Base-by-base conservation (phyloP, 2,113 vertebrate genomes). In the Pimephales promelas region DNA sequence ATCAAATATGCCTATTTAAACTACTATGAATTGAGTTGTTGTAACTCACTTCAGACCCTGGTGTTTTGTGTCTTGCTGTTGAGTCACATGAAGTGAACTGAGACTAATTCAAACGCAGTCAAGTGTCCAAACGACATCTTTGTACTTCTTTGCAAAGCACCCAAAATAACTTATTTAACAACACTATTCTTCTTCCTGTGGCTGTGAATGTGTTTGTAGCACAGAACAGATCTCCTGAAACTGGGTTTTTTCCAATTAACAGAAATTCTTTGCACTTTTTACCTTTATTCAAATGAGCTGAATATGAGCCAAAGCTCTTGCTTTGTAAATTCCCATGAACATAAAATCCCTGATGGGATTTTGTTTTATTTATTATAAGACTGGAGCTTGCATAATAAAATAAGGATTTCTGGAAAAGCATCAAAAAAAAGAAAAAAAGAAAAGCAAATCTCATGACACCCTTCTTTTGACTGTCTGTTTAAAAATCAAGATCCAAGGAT, bases 311-410 rank as follows among this genome's bases (percentile, higher is more conserved):
- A 13, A 72, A 72, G 11, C 5, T 24, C 70, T 26, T 2, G n/a
- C 40, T 72, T 26, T 47, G 68, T 45, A 24, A 14, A 72, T 47
- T 72, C 40, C 40, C n/a, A 45, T 47, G 70, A 72, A 47, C 5
- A 47, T 26, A 45, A 72, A 26, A 45, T 45, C 70, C 40, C 70
- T 47, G n/a, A 24, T 72, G 70, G 70, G 40, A 72, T 45, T 72
- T 26, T 72, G 68, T 72, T 72, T 72, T 47, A 72, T 72, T 72
- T 72, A 72, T 47, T 47, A 45, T 40, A 70, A 70, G 70, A 16
- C n/a, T 72, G 24, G 22, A 72, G 40, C 70, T 72, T 0, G n/a
- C 70, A 72, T 24, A 26, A 45, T 72, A 47, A 72, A 43, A 47
- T 72, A 72, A 72, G 40, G 40, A 22, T 71, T 72, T 72, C 40